These are phyloP conservation scores for Amblyopsis hoosieri DNA, from an alignment of 2,797 vertebrate species.

Conservation along the genomic window DNA sequence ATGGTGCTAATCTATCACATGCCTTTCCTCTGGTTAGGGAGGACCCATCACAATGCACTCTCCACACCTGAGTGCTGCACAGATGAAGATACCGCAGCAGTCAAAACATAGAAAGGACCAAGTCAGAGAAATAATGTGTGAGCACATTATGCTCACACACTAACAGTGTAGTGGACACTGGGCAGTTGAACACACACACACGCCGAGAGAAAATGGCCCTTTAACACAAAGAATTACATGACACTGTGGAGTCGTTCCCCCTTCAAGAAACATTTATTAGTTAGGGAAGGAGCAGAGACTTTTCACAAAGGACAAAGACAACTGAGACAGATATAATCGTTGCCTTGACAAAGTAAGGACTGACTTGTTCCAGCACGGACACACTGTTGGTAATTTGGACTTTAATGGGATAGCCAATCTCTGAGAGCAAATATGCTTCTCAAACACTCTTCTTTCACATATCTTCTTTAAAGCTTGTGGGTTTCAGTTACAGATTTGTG, in stretches of 20 bases:
- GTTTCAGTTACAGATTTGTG: not conserved
- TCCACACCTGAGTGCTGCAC: no score
- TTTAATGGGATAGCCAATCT: constrained; percentile 57
- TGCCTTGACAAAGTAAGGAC: constrained; percentile 38
- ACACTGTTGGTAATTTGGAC: constrained; percentile 55
- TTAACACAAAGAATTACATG: constrained; percentile 26
- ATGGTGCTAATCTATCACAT: no score
- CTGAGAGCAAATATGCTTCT: constrained; percentile 28
- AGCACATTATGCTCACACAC: no score
- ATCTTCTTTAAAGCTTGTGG: constrained; percentile 26
- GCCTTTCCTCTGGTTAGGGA: no score
- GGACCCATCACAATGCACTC: no score
- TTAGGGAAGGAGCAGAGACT: constrained; percentile 17
- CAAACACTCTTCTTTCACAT: constrained; percentile 48
- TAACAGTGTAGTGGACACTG: no score
- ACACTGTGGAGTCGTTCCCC: no score
- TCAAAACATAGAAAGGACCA: no score
- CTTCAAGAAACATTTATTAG: constrained; percentile 2
- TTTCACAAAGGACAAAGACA: constrained; percentile 35
- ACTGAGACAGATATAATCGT: constrained; percentile 55
- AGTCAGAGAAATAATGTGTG: no score
- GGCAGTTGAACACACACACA: no score
- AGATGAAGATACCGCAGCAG: no score
- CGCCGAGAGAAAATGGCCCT: not conserved
- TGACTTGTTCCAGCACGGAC: constrained; percentile 49